Evolutionary conservation across 2,113 vertebrate species (phyloP).

Genomic region (Kryptolebias marmoratus): DNA sequence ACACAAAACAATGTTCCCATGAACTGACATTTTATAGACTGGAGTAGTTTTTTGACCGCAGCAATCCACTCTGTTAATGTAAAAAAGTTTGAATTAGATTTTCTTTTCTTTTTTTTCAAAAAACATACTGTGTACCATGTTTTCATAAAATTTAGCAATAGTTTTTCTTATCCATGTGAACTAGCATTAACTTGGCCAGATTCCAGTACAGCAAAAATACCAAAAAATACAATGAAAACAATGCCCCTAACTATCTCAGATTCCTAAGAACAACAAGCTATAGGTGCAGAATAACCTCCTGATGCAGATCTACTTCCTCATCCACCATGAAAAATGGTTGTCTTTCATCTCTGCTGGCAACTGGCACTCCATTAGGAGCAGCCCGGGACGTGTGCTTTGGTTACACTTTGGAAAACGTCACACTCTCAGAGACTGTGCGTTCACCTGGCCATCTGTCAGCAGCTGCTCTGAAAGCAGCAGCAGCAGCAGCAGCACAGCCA

Average conservation of each 20-base stretch:
- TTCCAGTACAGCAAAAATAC: constrained; percentile 20
- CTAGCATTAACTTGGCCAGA: constrained; percentile 9
- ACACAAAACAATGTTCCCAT: too few relatives aligned
- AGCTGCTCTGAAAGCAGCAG: constrained; percentile 49
- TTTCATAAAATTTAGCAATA: constrained; percentile 4
- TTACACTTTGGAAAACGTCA: constrained; percentile 54
- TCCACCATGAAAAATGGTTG: constrained; percentile 59
- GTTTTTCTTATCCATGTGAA: not conserved
- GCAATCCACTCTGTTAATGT: not conserved
- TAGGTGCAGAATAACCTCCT: constrained; percentile 63
- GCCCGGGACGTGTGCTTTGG: constrained; percentile 49
- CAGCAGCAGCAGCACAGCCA: constrained; percentile 36
- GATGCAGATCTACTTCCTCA: constrained; percentile 58
- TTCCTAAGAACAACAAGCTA: constrained; percentile 44
- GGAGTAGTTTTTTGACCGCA: too few relatives aligned
- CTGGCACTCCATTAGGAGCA: constrained; percentile 55
- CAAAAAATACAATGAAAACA: too few relatives aligned
- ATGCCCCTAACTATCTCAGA: too few relatives aligned
- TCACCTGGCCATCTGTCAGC: constrained; percentile 70
- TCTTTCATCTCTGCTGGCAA: constrained; percentile 69
- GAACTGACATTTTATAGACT: not conserved
- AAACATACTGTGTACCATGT: too few relatives aligned
- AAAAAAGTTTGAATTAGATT: too few relatives aligned
- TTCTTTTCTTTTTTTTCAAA: too few relatives aligned
- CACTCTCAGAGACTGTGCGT: constrained; percentile 45